phyloP scores from a whole-genome alignment of 2,797 vertebrate genomes.

The Artibeus jamaicensis region DNA sequence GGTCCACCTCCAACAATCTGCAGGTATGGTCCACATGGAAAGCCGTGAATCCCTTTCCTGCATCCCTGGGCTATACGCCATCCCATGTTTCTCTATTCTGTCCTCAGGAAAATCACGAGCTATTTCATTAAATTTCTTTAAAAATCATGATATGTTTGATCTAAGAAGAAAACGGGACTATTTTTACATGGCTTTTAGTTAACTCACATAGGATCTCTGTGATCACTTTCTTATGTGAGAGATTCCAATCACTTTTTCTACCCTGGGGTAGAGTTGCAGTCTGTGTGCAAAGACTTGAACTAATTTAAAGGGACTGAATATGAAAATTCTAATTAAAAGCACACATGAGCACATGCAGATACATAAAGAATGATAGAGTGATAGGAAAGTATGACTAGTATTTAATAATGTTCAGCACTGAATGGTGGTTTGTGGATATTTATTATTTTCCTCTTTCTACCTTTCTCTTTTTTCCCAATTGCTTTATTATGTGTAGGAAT shows the following conservation, averaged over 20 bases:
- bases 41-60: not conserved
- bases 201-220: not conserved
- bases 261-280: not conserved
- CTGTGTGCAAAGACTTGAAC: slow-evolving; percentile 31
- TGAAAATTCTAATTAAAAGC: slow-evolving; percentile 47
- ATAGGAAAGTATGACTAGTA: not conserved
- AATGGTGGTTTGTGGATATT: not conserved
- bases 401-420: not conserved
- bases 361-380: not conserved
- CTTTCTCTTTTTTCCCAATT: not conserved
- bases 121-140: slow-evolving; percentile 4
- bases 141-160: not conserved
- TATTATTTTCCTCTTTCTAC: slow-evolving; percentile 18
- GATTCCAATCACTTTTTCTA: not conserved
- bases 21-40: not conserved
- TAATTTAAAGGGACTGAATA: slow-evolving; percentile 26
- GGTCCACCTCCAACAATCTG: not conserved
- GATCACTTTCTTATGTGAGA: not conserved
- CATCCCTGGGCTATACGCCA: not conserved
- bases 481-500: not conserved
- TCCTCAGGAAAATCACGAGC: not conserved
- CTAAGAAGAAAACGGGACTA: slow-evolving; percentile 29
- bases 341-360: not conserved
- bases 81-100: not conserved
- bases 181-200: not conserved